Evolutionary conservation across 2,113 vertebrate species (phyloP).

Genomic region (Hyaena hyaena): DNA sequence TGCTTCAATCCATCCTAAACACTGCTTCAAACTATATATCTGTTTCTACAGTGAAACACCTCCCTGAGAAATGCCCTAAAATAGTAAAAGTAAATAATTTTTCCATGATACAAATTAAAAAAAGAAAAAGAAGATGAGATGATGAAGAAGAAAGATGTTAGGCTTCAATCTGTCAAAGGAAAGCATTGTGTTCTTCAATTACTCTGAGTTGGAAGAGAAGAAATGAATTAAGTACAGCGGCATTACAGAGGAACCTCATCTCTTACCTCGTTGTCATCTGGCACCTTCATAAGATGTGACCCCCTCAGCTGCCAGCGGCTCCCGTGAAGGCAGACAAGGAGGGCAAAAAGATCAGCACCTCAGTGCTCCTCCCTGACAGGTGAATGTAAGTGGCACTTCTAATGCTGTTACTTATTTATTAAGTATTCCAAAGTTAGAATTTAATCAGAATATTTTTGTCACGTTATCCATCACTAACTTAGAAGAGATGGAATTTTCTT

Average conservation of each 20-base stretch:
- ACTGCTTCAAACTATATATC: neutral
- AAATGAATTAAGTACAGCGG: neutral
- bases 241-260: neutral
- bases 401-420: slow-evolving; percentile 79
- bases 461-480: slow-evolving; percentile 74
- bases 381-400: slow-evolving; percentile 74
- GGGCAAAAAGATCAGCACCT: slow-evolving; percentile 47
- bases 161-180: slow-evolving; percentile 7
- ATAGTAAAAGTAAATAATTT: neutral
- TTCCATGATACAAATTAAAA: neutral
- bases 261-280: slow-evolving; percentile 59
- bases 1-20: neutral
- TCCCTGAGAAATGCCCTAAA: neutral
- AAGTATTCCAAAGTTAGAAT: slow-evolving; percentile 80
- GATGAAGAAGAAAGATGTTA: neutral
- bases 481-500: slow-evolving; percentile 77
- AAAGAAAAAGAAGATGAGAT: neutral
- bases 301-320: slow-evolving; percentile 17
- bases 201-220: neutral
- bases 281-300: neutral
- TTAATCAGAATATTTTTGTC: slow-evolving; percentile 78
- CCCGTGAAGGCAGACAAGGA: slow-evolving; percentile 52
- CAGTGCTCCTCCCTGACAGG: slow-evolving; percentile 69
- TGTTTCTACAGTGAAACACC: neutral
- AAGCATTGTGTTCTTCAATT: neutral